Conservation (phyloP, 2,113 vertebrate genomes). For the Pseudorasbora parva region DNA sequence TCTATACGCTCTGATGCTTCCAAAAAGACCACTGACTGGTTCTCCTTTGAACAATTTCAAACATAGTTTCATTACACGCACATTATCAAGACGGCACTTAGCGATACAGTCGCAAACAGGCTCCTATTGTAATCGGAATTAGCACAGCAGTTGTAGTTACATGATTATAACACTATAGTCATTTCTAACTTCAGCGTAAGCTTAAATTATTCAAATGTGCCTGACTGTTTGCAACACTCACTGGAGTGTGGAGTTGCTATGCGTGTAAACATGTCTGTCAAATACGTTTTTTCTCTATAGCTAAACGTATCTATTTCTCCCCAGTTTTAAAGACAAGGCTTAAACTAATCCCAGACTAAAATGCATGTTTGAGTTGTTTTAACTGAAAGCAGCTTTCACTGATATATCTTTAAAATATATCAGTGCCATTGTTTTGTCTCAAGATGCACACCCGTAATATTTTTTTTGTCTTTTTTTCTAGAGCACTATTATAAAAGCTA, state of each 20-base stretch:
- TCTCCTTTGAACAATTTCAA: background rate
- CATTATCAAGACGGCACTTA: conserved; percentile 4
- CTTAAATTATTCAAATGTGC: background rate
- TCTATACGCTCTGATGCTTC: background rate
- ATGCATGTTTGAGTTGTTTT: no score
- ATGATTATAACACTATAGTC: background rate
- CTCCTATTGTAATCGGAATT: background rate
- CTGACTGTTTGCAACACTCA: background rate
- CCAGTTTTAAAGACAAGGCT: no score
- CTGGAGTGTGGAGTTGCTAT: background rate
- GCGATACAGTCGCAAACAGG: background rate
- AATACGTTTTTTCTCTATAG: background rate
- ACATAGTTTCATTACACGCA: background rate
- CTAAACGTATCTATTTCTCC: background rate
- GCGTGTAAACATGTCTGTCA: background rate
- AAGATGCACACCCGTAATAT: no score
- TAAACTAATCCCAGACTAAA: no score
- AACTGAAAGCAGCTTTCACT: no score
- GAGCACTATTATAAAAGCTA: no score
- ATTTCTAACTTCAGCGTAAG: background rate
- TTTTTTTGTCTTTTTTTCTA: no score
- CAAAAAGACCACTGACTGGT: background rate
- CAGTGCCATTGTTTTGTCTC: no score
- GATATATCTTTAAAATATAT: no score
- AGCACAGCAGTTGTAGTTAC: conserved; percentile 1